Evolutionary conservation across 2,888 invertebrate species (phyloP), one percentile per base, ranked within the genome.

Genomic region (Aphodius sticticus): DNA sequence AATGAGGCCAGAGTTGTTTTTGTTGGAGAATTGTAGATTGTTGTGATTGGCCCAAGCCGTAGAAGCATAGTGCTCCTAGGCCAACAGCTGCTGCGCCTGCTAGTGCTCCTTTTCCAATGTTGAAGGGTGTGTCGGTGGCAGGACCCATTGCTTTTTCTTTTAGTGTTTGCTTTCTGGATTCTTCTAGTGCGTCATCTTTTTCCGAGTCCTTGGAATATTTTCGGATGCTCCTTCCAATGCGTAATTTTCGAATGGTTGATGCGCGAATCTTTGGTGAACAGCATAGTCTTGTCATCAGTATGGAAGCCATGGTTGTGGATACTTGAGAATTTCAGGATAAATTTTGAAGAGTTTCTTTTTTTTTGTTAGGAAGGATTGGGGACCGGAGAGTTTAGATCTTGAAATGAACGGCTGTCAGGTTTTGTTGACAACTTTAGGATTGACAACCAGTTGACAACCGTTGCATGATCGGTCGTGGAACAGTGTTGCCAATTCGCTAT

Each of bases 61-160:
- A 99, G 88, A 94, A 99, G 87, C 97, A 97, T 3, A 99, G 91
- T n/a, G 97, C 96, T 80, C 96, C 98, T 76, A 99, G 86, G 69
- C 99, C 98, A 72, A 98, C 88, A 14, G 93, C 94, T 14, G 98
- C 95, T 69, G 96, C 97, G 77, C 98, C 99, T 79, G 97, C 97
- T 16, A 96, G 89, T 16, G 96, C 95, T 81, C 96, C 97, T 88
- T 94, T 94, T 4, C 99, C 99, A 86, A 97, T 89, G 77, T 93
- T 93, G 88, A 95, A 97, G 53, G 98, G 98, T 98, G 86, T 94
- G 82, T 93, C 93, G 79, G 94, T 93, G 77, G 96, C 94, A 69
- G 96, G 96, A 80, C 93, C 94, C 93, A 95, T 93, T 2, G 93
- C 90, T 80, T 90, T 91, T 87, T 96, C 96, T 86, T 93, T 93